These are phyloP conservation scores for Lucilia sericata DNA, from an alignment of 1,140 invertebrate genomes.

Conservation along the genomic window DNA sequence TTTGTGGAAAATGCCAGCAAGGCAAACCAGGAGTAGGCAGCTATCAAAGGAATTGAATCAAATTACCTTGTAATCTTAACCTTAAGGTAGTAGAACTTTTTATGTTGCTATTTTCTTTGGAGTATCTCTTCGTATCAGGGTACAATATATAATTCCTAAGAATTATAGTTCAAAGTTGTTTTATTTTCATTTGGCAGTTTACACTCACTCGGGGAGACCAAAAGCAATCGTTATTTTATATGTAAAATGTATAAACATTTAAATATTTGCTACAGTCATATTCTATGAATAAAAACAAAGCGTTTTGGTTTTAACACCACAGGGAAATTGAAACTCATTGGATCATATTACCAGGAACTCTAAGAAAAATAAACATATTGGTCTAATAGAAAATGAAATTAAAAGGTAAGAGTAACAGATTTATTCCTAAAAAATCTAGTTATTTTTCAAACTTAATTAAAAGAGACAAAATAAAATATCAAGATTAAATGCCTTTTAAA, in stretches of 20 bases:
- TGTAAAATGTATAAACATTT: too few relatives aligned
- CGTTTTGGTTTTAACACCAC: constrained; percentile 1
- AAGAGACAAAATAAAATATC: too few relatives aligned
- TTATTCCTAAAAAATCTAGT: too few relatives aligned
- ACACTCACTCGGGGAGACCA: not conserved
- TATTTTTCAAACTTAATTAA: too few relatives aligned
- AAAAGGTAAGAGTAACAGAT: too few relatives aligned
- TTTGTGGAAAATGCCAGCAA: not conserved
- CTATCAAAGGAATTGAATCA: constrained; percentile 39
- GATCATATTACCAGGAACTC: not conserved
- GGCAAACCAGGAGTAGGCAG: not conserved
- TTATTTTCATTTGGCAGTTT: not conserved
- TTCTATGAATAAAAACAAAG: not conserved
- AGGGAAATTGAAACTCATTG: constrained; percentile 37
- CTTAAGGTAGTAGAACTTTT: constrained; percentile 19
- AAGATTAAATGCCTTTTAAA: too few relatives aligned
- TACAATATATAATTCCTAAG: not conserved
- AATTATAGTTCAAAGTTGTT: not conserved
- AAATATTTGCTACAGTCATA: not conserved
- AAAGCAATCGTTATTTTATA: not conserved
- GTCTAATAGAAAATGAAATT: not conserved
- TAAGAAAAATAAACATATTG: constrained; percentile 17
- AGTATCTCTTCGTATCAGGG: not conserved
- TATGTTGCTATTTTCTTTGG: not conserved
- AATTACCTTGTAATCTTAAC: constrained; percentile 43